Evolutionary conservation across 2,888 invertebrate genomes (phyloP).

Genomic region (Polydrusus pterygomalis): DNA sequence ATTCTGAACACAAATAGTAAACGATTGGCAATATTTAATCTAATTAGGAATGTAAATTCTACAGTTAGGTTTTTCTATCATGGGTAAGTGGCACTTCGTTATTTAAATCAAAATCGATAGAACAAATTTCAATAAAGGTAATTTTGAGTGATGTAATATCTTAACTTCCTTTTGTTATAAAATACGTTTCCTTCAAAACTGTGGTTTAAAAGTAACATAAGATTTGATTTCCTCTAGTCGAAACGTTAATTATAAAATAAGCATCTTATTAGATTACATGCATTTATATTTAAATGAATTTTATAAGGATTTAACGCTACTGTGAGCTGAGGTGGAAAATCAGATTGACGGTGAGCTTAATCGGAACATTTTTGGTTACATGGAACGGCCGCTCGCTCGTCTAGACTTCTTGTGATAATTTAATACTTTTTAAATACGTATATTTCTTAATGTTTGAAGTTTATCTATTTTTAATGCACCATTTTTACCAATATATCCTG

Average conservation of each 20-base stretch:
- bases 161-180: not conserved
- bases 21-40: too few species aligned
- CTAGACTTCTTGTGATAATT: slow-evolving; percentile 13
- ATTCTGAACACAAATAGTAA: too few species aligned
- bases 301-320: slow-evolving; percentile 57
- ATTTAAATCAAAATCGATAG: too few species aligned
- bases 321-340: slow-evolving; percentile 57
- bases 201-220: slow-evolving; percentile 49
- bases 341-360: slow-evolving; percentile 57
- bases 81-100: too few species aligned
- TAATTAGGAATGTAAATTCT: too few species aligned
- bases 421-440: slow-evolving; percentile 4
- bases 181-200: slow-evolving; percentile 41
- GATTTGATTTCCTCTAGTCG: slow-evolving; percentile 46
- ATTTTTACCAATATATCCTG: not conserved
- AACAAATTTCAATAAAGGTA: too few species aligned
- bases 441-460: too few species aligned
- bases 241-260: slow-evolving; percentile 51
- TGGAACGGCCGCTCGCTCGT: slow-evolving; percentile 35
- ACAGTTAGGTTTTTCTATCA: too few species aligned
- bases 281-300: slow-evolving; percentile 54
- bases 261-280: slow-evolving; percentile 53
- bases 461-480: too few species aligned
- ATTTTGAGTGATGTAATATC: too few species aligned
- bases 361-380: slow-evolving; percentile 56